A percentile compares a stretch with the other conserved stretches of the same genome.
Evolutionary conservation across 1,140 invertebrate species (phyloP).

Genomic region (Procambarus virginalis): DNA sequence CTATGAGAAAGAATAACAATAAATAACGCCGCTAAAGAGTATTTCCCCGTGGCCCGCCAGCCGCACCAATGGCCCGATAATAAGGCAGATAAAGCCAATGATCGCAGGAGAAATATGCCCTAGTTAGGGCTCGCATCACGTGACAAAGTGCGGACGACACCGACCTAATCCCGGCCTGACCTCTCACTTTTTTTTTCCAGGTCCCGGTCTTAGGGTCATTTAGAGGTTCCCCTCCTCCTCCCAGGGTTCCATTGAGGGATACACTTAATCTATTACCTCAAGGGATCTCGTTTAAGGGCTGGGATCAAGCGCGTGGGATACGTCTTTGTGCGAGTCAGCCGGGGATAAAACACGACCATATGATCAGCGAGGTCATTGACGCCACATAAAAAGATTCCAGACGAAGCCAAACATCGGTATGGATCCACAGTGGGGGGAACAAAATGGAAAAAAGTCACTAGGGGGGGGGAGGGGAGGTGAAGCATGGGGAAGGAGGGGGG

Average conservation of each 20-base stretch:
- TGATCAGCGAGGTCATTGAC: constrained; percentile 56
- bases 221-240: not conserved
- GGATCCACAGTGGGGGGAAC: not conserved
- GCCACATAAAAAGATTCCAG: constrained; percentile 42
- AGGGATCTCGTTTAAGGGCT: not conserved
- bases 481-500: too few species aligned
- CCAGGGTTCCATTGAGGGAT: not conserved
- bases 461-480: not conserved
- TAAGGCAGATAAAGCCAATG: constrained; percentile 58
- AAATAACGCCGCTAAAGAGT: constrained; percentile 57
- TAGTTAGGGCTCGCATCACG: constrained; percentile 42
- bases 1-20: constrained; percentile 46
- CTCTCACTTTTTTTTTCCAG: not conserved
- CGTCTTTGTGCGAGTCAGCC: not conserved
- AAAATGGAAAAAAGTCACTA: not conserved
- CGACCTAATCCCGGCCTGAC: constrained; percentile 40
- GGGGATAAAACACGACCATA: constrained; percentile 45
- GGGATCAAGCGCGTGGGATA: constrained; percentile 7
- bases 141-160: constrained; percentile 54
- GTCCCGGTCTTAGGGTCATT: not conserved
- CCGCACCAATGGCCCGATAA: constrained; percentile 52
- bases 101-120: constrained; percentile 51
- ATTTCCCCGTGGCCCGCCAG: constrained; percentile 18
- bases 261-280: constrained; percentile 35
- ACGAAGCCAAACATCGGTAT: constrained; percentile 10